Percentiles rank a stretch among this genome's conserved stretches.
phyloP scores from a whole-genome alignment of 2,797 vertebrate species.

The Falco biarmicus region DNA sequence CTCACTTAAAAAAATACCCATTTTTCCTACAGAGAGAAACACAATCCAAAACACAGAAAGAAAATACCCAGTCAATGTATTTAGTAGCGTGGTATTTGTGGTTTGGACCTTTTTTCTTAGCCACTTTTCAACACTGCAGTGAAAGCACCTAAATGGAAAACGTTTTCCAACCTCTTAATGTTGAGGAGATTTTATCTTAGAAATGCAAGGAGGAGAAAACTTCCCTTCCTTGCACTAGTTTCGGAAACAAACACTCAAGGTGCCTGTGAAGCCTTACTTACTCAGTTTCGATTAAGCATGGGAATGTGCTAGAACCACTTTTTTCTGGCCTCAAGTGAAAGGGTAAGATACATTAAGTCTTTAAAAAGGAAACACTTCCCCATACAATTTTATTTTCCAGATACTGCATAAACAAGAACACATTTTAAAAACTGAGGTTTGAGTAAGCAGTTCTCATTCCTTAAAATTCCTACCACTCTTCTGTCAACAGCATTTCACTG shows the following conservation, averaged over 20 bases:
- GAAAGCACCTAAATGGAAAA: background rate
- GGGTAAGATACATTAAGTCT: background rate
- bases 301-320: background rate
- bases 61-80: background rate
- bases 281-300: background rate
- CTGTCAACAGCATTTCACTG: background rate
- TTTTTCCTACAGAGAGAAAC: background rate
- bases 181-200: background rate
- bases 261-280: background rate
- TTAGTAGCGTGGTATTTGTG: background rate
- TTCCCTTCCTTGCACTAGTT: background rate
- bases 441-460: background rate
- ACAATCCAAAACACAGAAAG: background rate
- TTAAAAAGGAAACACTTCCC: background rate
- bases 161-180: background rate
- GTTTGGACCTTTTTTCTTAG: background rate
- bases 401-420: rapidly evolving
- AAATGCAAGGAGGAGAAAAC: background rate
- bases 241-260: background rate
- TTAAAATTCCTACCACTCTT: background rate
- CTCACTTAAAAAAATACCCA: background rate
- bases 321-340: background rate
- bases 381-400: background rate
- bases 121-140: background rate
- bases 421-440: background rate